Evolutionary conservation across 2,113 vertebrate genomes (phyloP), one percentile per base, ranked within the genome.

Genomic region (Neolamprologus sp.): DNA sequence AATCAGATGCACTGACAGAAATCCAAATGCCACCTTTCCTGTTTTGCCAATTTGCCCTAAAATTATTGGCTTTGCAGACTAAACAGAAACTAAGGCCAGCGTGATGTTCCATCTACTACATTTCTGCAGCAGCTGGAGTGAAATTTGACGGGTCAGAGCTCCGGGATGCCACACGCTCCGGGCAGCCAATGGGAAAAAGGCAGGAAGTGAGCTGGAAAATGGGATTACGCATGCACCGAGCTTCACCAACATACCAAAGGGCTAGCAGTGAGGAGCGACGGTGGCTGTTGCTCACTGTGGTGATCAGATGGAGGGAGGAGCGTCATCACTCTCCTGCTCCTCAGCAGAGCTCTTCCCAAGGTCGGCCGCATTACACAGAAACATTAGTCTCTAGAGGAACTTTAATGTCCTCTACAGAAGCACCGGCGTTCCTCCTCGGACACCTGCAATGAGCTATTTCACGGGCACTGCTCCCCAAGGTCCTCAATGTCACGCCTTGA

Each of bases 191-290:
- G 65, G 75, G 82, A 83, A 88, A 91, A 88, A 83, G 31, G 42
- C 23, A 9, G 88, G 88, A 93, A 89, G 85, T 58, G 87, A 89
- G 63, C 86, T 93, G 85, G 80, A 93, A 92, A 92, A 89, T 85
- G 45, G 78, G 83, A 91, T 93, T 92, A 93, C 84, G 87, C 57
- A 83, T 87, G 84, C 89, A 85, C 33, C 7, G 21, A 53, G 55
- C 40, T 54, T 82, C 79, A 88, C 81, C 51, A 83, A 80, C 85
- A 58, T 55, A 78, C 65, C 84, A 80, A 87, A 81, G 80, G 84
- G 68, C 78, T 47, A 31, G 65, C 49, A 63, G 83, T 28, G 54
- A 83, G 65, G 80, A 80, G 73, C 51, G 10, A 9, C 5, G 16
- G 40, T 81, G 51, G 58, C 63, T 55, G 45, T 12, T 8, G 53